phyloP scores from a whole-genome alignment of 2,113 vertebrate genomes.

The Raja brachyura region DNA sequence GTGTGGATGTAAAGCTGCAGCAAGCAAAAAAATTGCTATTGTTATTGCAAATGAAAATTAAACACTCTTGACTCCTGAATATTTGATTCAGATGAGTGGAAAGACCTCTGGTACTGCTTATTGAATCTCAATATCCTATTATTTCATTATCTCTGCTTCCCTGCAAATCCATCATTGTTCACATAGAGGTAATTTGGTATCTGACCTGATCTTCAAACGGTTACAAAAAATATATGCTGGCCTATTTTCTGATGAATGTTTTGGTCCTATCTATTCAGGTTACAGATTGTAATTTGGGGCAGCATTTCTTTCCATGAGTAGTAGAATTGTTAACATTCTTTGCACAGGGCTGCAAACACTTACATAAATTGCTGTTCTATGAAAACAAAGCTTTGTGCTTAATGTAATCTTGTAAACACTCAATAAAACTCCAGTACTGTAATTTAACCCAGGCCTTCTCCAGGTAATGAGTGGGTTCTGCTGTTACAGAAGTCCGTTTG shows the following conservation, averaged over 20 bases:
- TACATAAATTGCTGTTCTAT: neutral
- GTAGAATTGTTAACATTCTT: neutral
- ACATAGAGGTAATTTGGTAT: slow-evolving; percentile 7
- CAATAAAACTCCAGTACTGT: neutral
- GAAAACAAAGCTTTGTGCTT: neutral
- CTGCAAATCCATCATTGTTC: neutral
- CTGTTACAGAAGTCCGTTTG: too few relatives aligned
- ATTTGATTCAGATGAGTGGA: neutral
- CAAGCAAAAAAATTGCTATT: too few relatives aligned
- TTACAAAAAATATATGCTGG: neutral
- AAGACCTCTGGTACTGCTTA: neutral
- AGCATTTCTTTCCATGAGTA: neutral
- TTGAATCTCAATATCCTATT: neutral
- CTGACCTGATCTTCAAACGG: neutral
- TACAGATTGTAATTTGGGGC: neutral
- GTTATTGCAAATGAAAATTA: too few relatives aligned
- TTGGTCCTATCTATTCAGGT: neutral
- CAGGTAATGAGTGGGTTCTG: too few relatives aligned
- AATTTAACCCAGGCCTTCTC: neutral
- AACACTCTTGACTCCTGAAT: neutral
- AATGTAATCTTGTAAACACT: neutral
- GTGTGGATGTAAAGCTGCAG: too few relatives aligned
- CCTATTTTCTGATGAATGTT: neutral
- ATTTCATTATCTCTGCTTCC: neutral
- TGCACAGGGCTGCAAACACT: neutral